Evolutionary conservation across 2,888 invertebrate genomes (phyloP).

Genomic region (Plagodis pulveraria): DNA sequence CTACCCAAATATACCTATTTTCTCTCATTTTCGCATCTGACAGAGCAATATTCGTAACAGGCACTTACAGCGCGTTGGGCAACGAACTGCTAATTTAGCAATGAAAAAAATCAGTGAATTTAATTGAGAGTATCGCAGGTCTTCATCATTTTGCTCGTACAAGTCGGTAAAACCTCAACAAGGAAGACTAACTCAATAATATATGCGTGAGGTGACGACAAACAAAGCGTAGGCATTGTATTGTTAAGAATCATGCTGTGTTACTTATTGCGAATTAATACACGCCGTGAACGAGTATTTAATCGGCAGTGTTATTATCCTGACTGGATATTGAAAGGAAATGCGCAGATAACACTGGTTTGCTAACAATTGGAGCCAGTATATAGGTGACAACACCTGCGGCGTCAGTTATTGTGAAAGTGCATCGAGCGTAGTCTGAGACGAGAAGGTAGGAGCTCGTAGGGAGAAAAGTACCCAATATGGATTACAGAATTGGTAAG

Average conservation of each 20-base stretch:
- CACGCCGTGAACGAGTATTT: slow-evolving; percentile 5
- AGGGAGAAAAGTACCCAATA: slow-evolving; percentile 14
- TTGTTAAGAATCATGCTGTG: slow-evolving; percentile 33
- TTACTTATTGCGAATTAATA: slow-evolving; percentile 21
- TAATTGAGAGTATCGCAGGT: too few relatives aligned
- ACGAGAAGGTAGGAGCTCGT: slow-evolving; percentile 9
- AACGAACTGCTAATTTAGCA: too few relatives aligned
- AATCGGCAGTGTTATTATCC: slow-evolving; percentile 44
- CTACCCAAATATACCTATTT: too few relatives aligned
- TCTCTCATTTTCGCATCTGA: too few relatives aligned
- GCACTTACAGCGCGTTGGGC: too few relatives aligned
- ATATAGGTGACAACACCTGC: slow-evolving; percentile 47
- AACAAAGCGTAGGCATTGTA: slow-evolving; percentile 16
- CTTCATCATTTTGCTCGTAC: too few relatives aligned
- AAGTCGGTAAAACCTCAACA: slow-evolving; percentile 9
- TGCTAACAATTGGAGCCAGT: slow-evolving; percentile 43
- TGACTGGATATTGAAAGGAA: slow-evolving; percentile 60
- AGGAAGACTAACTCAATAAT: slow-evolving; percentile 25
- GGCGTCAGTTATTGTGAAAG: slow-evolving; percentile 24
- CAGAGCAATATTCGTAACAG: too few relatives aligned
- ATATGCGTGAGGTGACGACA: slow-evolving; percentile 18
- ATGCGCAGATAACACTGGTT: slow-evolving; percentile 48
- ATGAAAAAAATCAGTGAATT: too few relatives aligned
- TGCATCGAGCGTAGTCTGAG: slow-evolving; percentile 18
- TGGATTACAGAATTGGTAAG: slow-evolving; percentile 44